Conservation (phyloP, 2,113 vertebrate species). For the Haplotaxodon microlepis region DNA sequence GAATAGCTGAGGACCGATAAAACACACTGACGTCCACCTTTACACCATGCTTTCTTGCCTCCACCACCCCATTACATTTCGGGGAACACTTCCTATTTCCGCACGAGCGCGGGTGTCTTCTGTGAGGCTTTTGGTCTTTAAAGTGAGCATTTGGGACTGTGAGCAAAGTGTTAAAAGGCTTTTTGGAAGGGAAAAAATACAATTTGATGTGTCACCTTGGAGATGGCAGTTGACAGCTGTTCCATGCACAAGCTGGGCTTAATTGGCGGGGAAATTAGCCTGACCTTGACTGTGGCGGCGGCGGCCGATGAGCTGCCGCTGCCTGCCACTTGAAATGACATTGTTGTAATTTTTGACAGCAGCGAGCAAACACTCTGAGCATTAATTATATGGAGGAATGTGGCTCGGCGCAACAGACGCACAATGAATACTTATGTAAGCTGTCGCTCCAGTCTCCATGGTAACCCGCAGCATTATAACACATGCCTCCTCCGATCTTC, state of each 20-base stretch:
- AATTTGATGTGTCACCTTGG: conserved; percentile 70
- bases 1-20: conserved; percentile 37
- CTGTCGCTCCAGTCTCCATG: conserved; percentile 65
- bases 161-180: conserved; percentile 4
- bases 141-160: conserved; percentile 6
- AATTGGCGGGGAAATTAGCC: conserved; percentile 68
- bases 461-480: conserved; percentile 61
- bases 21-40: conserved; percentile 40
- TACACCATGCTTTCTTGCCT: conserved; percentile 27
- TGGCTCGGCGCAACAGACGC: conserved; percentile 46
- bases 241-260: conserved; percentile 53
- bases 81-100: background rate
- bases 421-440: conserved; percentile 74
- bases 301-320: conserved; percentile 26
- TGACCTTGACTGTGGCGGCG: conserved; percentile 59
- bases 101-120: background rate
- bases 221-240: conserved; percentile 69
- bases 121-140: background rate
- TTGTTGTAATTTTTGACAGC: conserved; percentile 62
- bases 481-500: conserved; percentile 50
- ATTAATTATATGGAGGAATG: conserved; percentile 67
- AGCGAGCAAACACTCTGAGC: conserved; percentile 59
- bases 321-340: conserved; percentile 61
- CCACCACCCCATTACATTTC: background rate
- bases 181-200: conserved; percentile 18